Evolutionary conservation across 2,113 vertebrate genomes (phyloP).

Genomic region (Chaenocephalus aceratus): DNA sequence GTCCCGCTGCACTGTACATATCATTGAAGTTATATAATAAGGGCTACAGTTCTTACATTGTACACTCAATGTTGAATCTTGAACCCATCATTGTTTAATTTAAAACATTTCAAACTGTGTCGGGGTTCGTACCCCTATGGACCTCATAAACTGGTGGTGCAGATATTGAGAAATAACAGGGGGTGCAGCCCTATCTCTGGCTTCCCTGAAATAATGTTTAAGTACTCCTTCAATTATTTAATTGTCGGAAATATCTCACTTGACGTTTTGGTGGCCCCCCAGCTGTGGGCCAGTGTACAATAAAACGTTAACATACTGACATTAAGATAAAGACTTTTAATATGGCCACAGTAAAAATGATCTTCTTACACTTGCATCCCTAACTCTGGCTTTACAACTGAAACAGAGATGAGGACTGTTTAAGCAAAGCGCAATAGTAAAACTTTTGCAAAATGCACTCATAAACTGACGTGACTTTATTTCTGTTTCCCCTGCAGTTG

Average conservation of each 20-base stretch:
- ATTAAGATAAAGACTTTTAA: neutral
- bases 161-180: slow-evolving; percentile 1
- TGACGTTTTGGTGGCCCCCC: slow-evolving; percentile 9
- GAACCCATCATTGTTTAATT: neutral
- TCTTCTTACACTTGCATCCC: too few relatives aligned
- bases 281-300: neutral
- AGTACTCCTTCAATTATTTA: slow-evolving; percentile 28
- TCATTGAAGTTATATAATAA: too few relatives aligned
- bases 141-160: neutral
- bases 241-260: neutral
- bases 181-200: neutral
- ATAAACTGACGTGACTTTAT: slow-evolving; percentile 1
- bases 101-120: neutral
- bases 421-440: too few relatives aligned
- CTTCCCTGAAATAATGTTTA: slow-evolving; percentile 11
- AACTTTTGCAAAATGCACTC: neutral
- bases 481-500: slow-evolving; percentile 81
- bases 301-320: neutral
- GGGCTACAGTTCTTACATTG: too few relatives aligned
- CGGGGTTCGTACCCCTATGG: neutral
- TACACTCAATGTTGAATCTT: neutral
- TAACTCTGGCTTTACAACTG: too few relatives aligned
- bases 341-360: too few relatives aligned
- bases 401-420: too few relatives aligned
- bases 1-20: neutral